A percentile compares a stretch with the other conserved stretches of the same genome.
Conservation (phyloP, 2,888 invertebrate genomes). For the Flabesymbios commensalis region DNA sequence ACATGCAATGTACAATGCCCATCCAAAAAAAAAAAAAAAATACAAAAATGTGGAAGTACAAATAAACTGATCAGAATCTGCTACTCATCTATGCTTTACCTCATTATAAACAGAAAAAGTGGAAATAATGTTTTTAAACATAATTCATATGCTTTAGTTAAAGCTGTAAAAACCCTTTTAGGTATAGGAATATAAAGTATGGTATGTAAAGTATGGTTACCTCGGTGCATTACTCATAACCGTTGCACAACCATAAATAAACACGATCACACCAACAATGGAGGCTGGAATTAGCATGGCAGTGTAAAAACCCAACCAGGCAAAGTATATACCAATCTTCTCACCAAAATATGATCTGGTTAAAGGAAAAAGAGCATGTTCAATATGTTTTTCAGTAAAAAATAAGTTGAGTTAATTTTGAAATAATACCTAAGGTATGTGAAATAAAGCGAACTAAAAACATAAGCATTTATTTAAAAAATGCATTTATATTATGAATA, state of each 20-base stretch:
- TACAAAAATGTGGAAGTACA: too few species aligned
- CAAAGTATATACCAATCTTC: constrained; percentile 79
- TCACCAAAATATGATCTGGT: constrained; percentile 58
- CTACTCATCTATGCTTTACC: too few species aligned
- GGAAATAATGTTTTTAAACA: not conserved
- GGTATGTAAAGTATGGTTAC: constrained; percentile 33
- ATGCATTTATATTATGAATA: too few species aligned
- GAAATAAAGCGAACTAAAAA: too few species aligned
- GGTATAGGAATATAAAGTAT: too few species aligned
- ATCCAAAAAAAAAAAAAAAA: too few species aligned
- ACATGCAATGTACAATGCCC: too few species aligned
- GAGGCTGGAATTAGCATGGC: constrained; percentile 78
- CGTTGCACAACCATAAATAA: constrained; percentile 52
- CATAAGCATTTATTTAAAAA: too few species aligned
- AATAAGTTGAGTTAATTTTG: not conserved
- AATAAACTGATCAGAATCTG: too few species aligned
- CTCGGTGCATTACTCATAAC: constrained; percentile 41
- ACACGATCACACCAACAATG: constrained; percentile 50
- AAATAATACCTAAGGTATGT: not conserved
- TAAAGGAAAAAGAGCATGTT: not conserved
- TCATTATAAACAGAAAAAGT: too few species aligned
- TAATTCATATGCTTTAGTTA: not conserved
- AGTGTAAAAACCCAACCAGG: constrained; percentile 93
- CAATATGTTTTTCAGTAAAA: not conserved
- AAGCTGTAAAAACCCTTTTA: too few species aligned